Evolutionary conservation across 2,113 vertebrate genomes (phyloP).

Genomic region (Sardina pilchardus): DNA sequence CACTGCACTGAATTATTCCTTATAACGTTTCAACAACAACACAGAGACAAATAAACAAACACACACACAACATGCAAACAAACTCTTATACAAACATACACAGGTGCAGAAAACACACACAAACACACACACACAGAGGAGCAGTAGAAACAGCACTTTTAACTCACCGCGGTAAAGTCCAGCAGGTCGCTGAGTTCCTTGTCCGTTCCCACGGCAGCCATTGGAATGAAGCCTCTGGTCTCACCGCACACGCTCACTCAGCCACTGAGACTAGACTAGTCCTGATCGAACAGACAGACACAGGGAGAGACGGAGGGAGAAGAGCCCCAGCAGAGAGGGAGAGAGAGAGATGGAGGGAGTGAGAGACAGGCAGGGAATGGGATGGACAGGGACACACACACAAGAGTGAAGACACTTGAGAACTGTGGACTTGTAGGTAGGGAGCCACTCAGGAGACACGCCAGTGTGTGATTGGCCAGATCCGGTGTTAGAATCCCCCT

Average conservation of each 20-base stretch:
- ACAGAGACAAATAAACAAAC: constrained; percentile 20
- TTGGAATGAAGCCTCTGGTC: constrained; percentile 80
- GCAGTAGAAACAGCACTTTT: not conserved
- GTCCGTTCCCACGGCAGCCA: constrained; percentile 93
- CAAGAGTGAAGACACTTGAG: not conserved
- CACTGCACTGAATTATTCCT: too few relatives aligned
- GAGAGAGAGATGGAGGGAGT: too few relatives aligned
- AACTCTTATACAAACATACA: constrained; percentile 42
- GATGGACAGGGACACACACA: not conserved
- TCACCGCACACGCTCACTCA: constrained; percentile 67
- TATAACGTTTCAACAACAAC: too few relatives aligned
- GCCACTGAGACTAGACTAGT: constrained; percentile 35
- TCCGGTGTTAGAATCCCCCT: not conserved
- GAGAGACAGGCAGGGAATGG: not conserved
- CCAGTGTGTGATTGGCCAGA: not conserved
- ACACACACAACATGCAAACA: not conserved
- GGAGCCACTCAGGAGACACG: not conserved
- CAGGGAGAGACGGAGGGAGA: not conserved
- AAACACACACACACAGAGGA: not conserved
- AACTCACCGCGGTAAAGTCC: constrained; percentile 96
- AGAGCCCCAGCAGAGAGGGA: too few relatives aligned
- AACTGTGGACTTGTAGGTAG: not conserved
- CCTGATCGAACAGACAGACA: constrained; percentile 24
- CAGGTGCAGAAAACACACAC: too few relatives aligned
- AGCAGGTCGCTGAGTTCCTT: constrained; percentile 97